A percentile compares a stretch with the other conserved stretches of the same genome.
Conservation (phyloP, 2,113 vertebrate genomes). For the Struthio camelus region DNA sequence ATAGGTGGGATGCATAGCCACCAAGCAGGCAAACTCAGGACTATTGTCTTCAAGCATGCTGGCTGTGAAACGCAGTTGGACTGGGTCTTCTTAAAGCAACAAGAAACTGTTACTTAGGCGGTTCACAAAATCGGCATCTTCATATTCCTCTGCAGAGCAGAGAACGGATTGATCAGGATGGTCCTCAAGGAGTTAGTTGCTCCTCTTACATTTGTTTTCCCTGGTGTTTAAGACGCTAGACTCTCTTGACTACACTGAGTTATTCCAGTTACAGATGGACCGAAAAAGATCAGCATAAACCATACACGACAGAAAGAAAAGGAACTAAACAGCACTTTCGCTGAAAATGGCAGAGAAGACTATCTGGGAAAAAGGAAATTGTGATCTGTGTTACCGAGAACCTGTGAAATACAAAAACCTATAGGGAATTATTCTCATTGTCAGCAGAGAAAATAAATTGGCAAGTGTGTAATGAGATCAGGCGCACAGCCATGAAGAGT, state of each 20-base stretch:
- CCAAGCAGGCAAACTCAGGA: background rate
- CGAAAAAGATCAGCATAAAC: background rate
- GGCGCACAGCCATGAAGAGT: background rate
- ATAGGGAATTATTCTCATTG: background rate
- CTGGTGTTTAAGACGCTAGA: background rate
- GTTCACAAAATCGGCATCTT: background rate
- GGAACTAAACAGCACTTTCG: background rate
- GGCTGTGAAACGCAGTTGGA: background rate
- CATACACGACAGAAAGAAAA: background rate
- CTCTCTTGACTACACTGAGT: background rate
- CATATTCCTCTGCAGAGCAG: background rate
- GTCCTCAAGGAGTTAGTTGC: background rate
- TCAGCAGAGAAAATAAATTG: background rate
- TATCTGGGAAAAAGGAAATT: background rate
- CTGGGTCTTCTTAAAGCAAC: background rate
- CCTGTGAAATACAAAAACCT: background rate
- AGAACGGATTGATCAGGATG: background rate
- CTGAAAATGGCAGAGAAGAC: background rate
- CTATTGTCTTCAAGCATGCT: background rate
- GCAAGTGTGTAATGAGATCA: background rate
- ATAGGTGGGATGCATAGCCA: background rate
- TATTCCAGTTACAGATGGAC: background rate
- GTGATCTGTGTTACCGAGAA: background rate
- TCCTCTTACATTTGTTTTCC: background rate
- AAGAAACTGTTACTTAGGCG: background rate